Evolutionary conservation across 2,888 invertebrate species (phyloP), one percentile per base, ranked within the genome.

Genomic region (Pilophorus perplexus): DNA sequence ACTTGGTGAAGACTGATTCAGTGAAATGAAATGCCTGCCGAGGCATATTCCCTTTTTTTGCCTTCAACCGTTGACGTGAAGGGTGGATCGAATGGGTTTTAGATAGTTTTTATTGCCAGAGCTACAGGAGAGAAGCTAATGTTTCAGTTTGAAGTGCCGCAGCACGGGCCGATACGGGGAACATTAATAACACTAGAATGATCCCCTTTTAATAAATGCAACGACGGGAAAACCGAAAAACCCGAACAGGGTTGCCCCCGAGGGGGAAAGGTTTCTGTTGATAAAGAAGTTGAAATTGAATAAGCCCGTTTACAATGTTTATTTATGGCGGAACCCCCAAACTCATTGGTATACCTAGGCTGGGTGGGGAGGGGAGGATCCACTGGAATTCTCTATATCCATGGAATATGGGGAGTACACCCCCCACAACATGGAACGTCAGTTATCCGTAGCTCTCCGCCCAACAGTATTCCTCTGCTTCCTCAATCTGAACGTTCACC

Each of bases 181-280:
- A 42, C 42, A 42, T 42, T 42, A 42, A 42, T 42, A 42, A 42
- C 42, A 20, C 16, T 16, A 20, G 42, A 42, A 42, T 42, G 42
- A 42, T 42, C 42, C 12, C 14, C 42, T 42, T 42, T 42, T 42
- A 42, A 42, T 42, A 42, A 42, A 42, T 42, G 42, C 42, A 42
- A 42, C 42, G 14, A 14, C 14, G 42, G 42, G 14, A 42, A 42
- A 42, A 8, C 42, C 5, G n/a, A 42, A 42, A 42, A n/a, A 8
- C 4, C 4, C 4, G 16, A 40, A 40, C n/a, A 40, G 16, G 16
- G 16, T 14, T 14, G 4, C 38, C 38, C 3, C 38, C n/a, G 38
- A 3, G 14, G 46, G n/a, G 46, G 46, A 46, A 14, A 10, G 23
- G 10, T 46, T 23, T 46, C 46, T 46, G 25, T 46, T 46, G 46